These are phyloP conservation scores for Gallinago undulata DNA, from an alignment of 2,113 vertebrate genomes.

Conservation along the genomic window DNA sequence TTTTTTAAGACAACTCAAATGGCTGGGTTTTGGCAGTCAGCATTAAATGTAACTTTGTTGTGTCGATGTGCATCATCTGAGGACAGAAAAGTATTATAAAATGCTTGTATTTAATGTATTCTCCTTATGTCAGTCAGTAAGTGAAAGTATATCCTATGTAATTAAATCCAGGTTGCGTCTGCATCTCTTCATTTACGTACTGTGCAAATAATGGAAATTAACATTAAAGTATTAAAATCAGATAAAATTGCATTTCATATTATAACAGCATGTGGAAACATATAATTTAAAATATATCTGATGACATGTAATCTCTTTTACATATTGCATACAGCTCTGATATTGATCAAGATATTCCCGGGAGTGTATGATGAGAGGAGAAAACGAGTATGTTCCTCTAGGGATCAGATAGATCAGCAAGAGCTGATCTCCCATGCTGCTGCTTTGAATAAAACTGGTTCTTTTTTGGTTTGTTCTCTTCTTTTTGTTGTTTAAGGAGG, in stretches of 20 bases:
- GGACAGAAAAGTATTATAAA: background rate
- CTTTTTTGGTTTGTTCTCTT: background rate
- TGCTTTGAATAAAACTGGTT: background rate
- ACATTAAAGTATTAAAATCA: conserved; percentile 9
- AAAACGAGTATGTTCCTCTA: background rate
- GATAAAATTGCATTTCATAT: background rate
- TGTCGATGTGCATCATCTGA: background rate
- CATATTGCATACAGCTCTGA: background rate
- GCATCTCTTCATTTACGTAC: background rate
- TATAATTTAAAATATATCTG: background rate
- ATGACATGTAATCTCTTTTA: background rate
- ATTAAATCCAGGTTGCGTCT: conserved; percentile 8
- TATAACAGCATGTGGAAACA: background rate
- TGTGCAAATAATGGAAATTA: background rate
- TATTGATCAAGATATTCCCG: background rate
- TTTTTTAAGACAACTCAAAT: background rate
- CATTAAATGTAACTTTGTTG: background rate
- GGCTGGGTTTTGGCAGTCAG: background rate
- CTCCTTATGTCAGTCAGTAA: background rate
- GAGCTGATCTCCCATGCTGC: background rate
- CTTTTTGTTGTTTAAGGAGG: background rate
- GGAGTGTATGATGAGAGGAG: background rate
- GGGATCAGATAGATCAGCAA: background rate
- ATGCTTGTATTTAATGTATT: background rate
- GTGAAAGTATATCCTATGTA: background rate